A percentile compares a stretch with the other conserved stretches of the same genome.
Conservation (phyloP, 2,797 vertebrate species). For the Eulemur rubriventer region DNA sequence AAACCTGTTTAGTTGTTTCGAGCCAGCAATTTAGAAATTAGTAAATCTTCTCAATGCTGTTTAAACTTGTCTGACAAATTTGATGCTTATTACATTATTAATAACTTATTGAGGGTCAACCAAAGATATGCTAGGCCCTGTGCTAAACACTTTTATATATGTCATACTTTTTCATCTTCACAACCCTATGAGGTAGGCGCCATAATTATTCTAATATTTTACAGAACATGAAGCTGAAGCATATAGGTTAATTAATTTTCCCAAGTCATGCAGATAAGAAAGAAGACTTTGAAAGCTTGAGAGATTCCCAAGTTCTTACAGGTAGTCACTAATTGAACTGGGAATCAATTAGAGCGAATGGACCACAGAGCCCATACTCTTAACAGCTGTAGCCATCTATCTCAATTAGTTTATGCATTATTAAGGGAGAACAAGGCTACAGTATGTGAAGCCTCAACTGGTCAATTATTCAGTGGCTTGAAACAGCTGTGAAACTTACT, state of each 20-base stretch:
- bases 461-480: not conserved
- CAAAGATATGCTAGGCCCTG: not conserved
- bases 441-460: not conserved
- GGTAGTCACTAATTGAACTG: not conserved
- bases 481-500: not conserved
- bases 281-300: not conserved
- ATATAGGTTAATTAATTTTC: not conserved
- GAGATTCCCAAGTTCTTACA: not conserved
- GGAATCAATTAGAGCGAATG: not conserved
- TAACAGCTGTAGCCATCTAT: not conserved
- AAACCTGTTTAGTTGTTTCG: not conserved
- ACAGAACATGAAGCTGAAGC: not conserved
- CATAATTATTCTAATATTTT: not conserved
- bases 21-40: not conserved
- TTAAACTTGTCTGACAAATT: not conserved
- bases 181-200: not conserved
- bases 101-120: conserved; percentile 10
- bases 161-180: not conserved
- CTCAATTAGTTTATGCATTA: not conserved
- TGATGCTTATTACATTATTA: not conserved
- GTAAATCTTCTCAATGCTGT: not conserved
- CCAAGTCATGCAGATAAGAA: not conserved
- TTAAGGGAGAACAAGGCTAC: not conserved
- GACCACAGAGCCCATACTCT: not conserved
- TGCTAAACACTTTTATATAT: not conserved